Base-by-base conservation (phyloP, 1,140 invertebrate species). In the Drosophila equinoxialis region DNA sequence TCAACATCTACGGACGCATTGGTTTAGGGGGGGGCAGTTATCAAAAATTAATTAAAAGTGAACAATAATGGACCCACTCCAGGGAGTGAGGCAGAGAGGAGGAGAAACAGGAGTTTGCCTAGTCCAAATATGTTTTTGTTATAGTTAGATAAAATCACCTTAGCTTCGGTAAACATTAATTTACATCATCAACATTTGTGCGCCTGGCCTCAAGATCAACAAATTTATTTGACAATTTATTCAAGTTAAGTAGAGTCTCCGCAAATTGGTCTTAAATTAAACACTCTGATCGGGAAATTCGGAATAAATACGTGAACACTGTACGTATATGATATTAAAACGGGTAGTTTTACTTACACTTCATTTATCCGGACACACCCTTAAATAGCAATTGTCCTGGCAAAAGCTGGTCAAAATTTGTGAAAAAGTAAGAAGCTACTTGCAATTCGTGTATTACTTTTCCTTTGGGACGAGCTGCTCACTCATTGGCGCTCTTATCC, bases 41-140 rank as follows among this genome's bases (percentile, higher is more conserved):
- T 20, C 45, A 51, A 51, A 51, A 51, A 51, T 51, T 51, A 51
- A 51, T 51, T 51, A 51, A 51, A 51, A 51, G 45, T 51, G 45
- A 51, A 51, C 45, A 51, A 23, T 51, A 51, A 51, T 51, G 45
- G 45, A 51, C 45, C 45, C 30, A 30, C 30, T 51, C 10, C n/a
- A 20, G 17, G 6, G 5, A 30, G 30, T 6, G 30, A 30, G 30
- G 3, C 3, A 30, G 30, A 30, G 30, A 30, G 30, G 6, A 3
- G 3, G 30, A 30, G 30, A 30, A 6, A 51, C 17, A 23, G 17
- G 23, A 51, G 45, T 51, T 51, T 51, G 20, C 45, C 17, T 23
- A 23, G 45, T 51, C 23, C 45, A 51, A 51, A 51, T 51, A 51
- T 51, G 20, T 51, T 8, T 20, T 51, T 51, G 17, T 51, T 51